Evolutionary conservation across 64 coral and sea anemone genomes (phyloP).

Genomic region (Stylophora pistillata): DNA sequence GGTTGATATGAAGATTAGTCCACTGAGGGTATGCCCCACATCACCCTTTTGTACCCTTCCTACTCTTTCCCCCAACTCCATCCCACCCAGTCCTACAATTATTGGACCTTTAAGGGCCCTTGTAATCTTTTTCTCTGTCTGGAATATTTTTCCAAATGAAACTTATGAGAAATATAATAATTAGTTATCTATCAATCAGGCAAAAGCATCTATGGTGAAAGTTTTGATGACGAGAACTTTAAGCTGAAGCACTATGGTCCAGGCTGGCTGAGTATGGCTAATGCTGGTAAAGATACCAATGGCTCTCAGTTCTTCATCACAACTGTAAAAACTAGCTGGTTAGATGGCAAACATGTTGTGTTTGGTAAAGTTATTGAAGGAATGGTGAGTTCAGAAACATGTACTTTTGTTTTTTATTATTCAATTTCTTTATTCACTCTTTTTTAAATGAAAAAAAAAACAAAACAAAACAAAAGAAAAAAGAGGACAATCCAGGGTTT

Average conservation of each 20-base stretch:
- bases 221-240: slow-evolving; percentile 85
- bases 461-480: too few relatives aligned
- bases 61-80: too few relatives aligned
- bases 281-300: slow-evolving; percentile 90
- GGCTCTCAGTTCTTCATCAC: slow-evolving; percentile 84
- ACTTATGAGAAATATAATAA: neutral
- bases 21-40: too few relatives aligned
- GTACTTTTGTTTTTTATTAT: neutral
- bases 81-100: too few relatives aligned
- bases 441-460: too few relatives aligned
- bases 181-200: slow-evolving; percentile 22
- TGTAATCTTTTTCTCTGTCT: neutral
- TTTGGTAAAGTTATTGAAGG: slow-evolving; percentile 82
- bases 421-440: too few relatives aligned
- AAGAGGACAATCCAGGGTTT: too few relatives aligned
- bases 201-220: slow-evolving; percentile 80
- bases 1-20: too few relatives aligned
- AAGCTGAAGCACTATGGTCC: slow-evolving; percentile 73
- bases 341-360: slow-evolving; percentile 84
- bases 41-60: too few relatives aligned
- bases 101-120: too few relatives aligned
- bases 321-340: slow-evolving; percentile 64
- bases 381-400: slow-evolving; percentile 57
- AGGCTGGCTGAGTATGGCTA: slow-evolving; percentile 82
- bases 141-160: neutral